These are phyloP conservation scores for Tigriopus japonicus DNA, from an alignment of 1,140 invertebrate genomes.

Conservation along the genomic window DNA sequence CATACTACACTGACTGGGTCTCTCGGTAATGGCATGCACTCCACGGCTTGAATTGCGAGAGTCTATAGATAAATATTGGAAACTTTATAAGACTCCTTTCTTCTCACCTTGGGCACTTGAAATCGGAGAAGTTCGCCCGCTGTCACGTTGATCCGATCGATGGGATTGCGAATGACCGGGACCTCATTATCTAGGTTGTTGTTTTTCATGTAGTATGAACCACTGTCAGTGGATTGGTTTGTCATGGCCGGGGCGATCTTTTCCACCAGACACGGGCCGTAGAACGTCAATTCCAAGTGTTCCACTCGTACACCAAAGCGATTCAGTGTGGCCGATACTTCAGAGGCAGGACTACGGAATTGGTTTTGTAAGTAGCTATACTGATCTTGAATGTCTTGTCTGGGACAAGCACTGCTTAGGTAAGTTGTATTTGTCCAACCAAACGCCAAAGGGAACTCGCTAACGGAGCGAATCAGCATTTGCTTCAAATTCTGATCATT, in stretches of 20 bases:
- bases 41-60: no score
- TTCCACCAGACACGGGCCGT: not conserved
- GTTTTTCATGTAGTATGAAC: not conserved
- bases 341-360: not conserved
- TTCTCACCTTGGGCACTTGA: conserved; percentile 37
- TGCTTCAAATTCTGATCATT: not conserved
- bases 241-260: not conserved
- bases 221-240: not conserved
- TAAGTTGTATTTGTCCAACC: not conserved
- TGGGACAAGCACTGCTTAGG: not conserved
- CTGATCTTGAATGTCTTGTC: not conserved
- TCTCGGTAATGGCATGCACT: no score
- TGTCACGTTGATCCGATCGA: conserved; percentile 58
- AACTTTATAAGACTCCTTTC: no score
- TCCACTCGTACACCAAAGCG: not conserved
- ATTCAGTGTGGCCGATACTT: not conserved
- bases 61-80: no score
- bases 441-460: not conserved
- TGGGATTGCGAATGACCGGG: conserved; percentile 56
- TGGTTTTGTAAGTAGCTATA: not conserved
- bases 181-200: conserved; percentile 35
- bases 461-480: not conserved
- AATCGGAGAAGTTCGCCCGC: conserved; percentile 54
- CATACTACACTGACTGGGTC: no score
- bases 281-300: not conserved